Base-by-base conservation (phyloP, 2,797 vertebrate species). In the Rallus crepitans region DNA sequence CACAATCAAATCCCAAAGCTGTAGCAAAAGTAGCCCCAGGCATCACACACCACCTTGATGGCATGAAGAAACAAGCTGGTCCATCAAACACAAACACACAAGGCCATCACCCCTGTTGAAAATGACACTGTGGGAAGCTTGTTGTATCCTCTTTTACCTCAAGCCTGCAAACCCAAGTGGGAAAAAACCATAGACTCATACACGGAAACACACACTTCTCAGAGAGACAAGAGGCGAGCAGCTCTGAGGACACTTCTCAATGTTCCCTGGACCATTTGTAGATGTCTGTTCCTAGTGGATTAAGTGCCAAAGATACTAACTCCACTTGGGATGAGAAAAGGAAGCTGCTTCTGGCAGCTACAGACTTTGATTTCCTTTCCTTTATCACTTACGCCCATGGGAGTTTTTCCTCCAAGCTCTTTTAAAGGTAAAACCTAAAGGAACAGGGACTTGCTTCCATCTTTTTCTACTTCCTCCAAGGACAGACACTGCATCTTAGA, bases 401-500 rank as follows among this genome's bases (percentile, higher is more conserved):
- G 35, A 45, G 16, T 19, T 65, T 88, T 93, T 65, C 61, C 85
- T 96, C 37, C 65, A 87, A 88, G 61, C 37, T 76, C 37, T 88
- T 91, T 81, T 72, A 37, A 85, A 94, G 50, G 19, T 84, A 60
- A 87, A 96, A 92, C 31, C 48, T 84, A 52, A 84, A 89, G 39
- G 56, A 92, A 84, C 31, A 79, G 71, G 68, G 20, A 27, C 66
- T 94, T 82, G 52, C 33, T 93, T 96, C 92, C 28, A 40, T 60
- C 31, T 82, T 89, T 48, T 35, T 77, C 40, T 93, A 68, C 40
- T 45, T 87, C 31, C 48, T 93, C 42, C 87, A 87, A 87, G 64
- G 72, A 93, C 55, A 90, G 61, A 64, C 52, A 57, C 68, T 65
- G 21, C 83, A 92, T 90, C 77, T 94, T 72, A 47, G 39, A 93